Evolutionary conservation across 2,888 invertebrate genomes (phyloP).

Genomic region (Eupelmus urozonus): DNA sequence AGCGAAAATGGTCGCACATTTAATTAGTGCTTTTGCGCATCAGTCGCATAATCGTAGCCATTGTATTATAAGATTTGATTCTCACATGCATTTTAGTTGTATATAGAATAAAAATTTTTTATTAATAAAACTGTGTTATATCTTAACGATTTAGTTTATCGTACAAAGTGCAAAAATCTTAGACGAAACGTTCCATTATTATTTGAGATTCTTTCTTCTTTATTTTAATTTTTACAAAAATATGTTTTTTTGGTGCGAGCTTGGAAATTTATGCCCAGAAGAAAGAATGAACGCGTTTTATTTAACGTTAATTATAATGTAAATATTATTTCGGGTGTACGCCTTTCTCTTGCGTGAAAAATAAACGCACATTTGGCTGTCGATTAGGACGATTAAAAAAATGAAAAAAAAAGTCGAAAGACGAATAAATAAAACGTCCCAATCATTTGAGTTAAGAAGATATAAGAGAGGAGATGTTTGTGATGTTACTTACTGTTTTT

Average conservation of each 20-base stretch:
- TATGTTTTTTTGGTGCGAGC: not conserved
- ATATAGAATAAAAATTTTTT: constrained; percentile 46
- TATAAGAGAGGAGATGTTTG: constrained; percentile 32
- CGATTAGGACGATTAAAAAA: constrained; percentile 1
- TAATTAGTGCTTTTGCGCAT: constrained; percentile 41
- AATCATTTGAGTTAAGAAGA: constrained; percentile 12
- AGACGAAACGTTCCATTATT: constrained; percentile 43
- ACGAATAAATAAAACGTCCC: not conserved
- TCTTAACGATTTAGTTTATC: constrained; percentile 42
- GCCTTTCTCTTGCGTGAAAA: constrained; percentile 35
- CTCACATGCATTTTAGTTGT: constrained; percentile 34
- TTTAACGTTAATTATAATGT: constrained; percentile 39
- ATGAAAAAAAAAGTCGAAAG: constrained; percentile 17
- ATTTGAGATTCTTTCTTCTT: constrained; percentile 25
- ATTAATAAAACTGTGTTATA: constrained; percentile 51
- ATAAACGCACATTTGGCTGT: constrained; percentile 25
- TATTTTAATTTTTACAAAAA: constrained; percentile 10
- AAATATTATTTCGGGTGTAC: constrained; percentile 44
- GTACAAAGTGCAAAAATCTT: constrained; percentile 44
- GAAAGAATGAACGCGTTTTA: constrained; percentile 6
- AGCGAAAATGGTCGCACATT: constrained; percentile 32
- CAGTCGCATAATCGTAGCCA: constrained; percentile 16
- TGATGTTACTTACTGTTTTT: constrained; percentile 55
- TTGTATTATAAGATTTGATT: constrained; percentile 44
- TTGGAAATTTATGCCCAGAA: not conserved